These are phyloP conservation scores for Thymelicus sylvestris DNA, from an alignment of 2,888 invertebrate species.

Conservation along the genomic window DNA sequence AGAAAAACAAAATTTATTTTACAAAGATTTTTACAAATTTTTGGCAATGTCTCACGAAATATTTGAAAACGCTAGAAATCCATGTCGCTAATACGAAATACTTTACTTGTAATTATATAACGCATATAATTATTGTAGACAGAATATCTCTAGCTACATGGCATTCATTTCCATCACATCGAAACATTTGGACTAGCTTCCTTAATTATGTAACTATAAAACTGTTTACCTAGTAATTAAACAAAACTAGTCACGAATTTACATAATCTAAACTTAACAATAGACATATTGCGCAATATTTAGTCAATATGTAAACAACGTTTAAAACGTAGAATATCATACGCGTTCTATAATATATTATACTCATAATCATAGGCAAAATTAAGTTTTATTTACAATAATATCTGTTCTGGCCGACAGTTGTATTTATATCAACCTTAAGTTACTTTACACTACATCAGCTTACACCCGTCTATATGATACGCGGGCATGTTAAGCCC, in stretches of 20 bases:
- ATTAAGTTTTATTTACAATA: slow-evolving; percentile 49
- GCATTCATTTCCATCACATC: slow-evolving; percentile 80
- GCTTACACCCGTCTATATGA: slow-evolving; percentile 24
- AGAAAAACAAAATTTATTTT: slow-evolving; percentile 62
- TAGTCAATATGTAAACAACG: slow-evolving; percentile 41
- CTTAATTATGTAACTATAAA: slow-evolving; percentile 77
- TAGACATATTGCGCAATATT: slow-evolving; percentile 41
- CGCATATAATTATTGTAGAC: slow-evolving; percentile 46
- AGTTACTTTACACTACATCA: slow-evolving; percentile 38
- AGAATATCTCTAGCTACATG: slow-evolving; percentile 67
- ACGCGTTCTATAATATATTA: slow-evolving; percentile 38
- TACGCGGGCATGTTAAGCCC: slow-evolving; percentile 25
- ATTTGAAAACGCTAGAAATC: slow-evolving; percentile 48
- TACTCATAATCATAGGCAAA: slow-evolving; percentile 39
- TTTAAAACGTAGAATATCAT: slow-evolving; percentile 43
- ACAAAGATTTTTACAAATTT: slow-evolving; percentile 61
- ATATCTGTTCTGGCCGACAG: slow-evolving; percentile 48
- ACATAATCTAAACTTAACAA: slow-evolving; percentile 60
- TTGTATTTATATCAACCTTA: slow-evolving; percentile 46
- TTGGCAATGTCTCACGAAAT: slow-evolving; percentile 60
- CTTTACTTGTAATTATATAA: slow-evolving; percentile 48
- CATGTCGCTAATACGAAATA: slow-evolving; percentile 55
- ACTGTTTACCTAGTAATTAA: slow-evolving; percentile 77
- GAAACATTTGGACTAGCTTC: slow-evolving; percentile 83
- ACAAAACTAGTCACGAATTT: slow-evolving; percentile 79